Evolutionary conservation across 1,140 invertebrate genomes (phyloP).

Genomic region (Eumaeus atala): DNA sequence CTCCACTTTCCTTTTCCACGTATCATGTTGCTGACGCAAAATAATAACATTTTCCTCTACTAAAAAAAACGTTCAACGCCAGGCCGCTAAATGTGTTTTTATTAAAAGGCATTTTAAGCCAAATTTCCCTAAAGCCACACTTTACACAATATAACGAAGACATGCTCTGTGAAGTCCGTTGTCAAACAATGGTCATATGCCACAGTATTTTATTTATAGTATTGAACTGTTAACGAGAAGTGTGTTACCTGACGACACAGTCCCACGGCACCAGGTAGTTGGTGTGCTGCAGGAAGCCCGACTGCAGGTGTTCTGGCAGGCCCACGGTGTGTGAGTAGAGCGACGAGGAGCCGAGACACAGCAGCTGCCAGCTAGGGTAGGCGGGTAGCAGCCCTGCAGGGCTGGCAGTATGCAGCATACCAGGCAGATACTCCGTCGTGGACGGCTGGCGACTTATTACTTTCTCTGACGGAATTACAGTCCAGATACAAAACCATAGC

Average conservation of each 20-base stretch:
- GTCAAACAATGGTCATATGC: too few species aligned
- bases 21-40: too few species aligned
- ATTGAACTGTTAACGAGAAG: too few species aligned
- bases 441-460: conserved; percentile 82
- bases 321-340: conserved; percentile 94
- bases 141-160: too few species aligned
- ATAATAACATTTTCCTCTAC: too few species aligned
- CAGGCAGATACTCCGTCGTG: conserved; percentile 91
- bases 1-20: too few species aligned
- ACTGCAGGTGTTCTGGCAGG: conserved; percentile 82
- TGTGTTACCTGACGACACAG: conserved; percentile 78
- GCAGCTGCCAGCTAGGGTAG: conserved; percentile 94
- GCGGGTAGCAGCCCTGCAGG: conserved; percentile 87
- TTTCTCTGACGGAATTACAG: conserved; percentile 70
- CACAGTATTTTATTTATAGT: too few species aligned
- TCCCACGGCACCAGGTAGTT: conserved; percentile 97
- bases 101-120: too few species aligned
- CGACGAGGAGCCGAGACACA: conserved; percentile 92
- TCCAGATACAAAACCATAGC: neutral
- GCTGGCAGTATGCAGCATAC: conserved; percentile 89
- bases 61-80: too few species aligned
- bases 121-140: too few species aligned
- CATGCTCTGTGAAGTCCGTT: too few species aligned
- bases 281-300: conserved; percentile 91
- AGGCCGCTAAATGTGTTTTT: too few species aligned